Percentiles rank a stretch among this genome's conserved stretches.
These are phyloP conservation scores for Manduca sexta DNA, from an alignment of 1,140 invertebrate species.

Conservation along the genomic window DNA sequence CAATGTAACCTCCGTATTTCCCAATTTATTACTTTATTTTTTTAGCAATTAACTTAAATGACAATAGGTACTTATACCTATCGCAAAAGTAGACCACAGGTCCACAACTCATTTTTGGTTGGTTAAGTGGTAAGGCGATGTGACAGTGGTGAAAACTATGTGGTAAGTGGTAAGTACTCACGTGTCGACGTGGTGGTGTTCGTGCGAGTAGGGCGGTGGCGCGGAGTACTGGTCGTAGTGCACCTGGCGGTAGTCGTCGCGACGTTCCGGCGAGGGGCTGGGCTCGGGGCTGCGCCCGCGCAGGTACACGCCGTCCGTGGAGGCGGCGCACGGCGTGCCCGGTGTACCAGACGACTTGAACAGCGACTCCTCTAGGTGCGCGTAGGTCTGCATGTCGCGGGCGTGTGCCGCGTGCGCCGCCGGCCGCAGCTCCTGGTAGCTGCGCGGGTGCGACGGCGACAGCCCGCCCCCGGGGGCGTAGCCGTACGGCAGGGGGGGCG, in stretches of 20 bases:
- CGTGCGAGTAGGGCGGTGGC: constrained; percentile 41
- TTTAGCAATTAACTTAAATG: too few relatives aligned
- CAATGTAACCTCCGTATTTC: too few relatives aligned
- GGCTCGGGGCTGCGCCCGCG: constrained; percentile 47
- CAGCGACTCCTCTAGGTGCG: constrained; percentile 51
- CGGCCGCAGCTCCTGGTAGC: constrained; percentile 48
- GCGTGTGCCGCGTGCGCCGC: constrained; percentile 33
- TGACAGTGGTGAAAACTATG: too few relatives aligned
- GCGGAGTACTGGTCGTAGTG: constrained; percentile 49
- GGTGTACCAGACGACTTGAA: constrained; percentile 33
- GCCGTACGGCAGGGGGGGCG: constrained; percentile 44
- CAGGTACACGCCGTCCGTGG: constrained; percentile 45
- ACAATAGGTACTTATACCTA: too few relatives aligned
- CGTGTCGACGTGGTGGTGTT: constrained; percentile 46
- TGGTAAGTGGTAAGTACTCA: constrained; percentile 33
- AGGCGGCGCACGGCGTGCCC: constrained; percentile 18
- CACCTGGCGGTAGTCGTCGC: constrained; percentile 44
- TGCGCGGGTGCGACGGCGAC: constrained; percentile 20
- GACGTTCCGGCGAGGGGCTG: constrained; percentile 43
- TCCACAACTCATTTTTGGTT: too few relatives aligned
- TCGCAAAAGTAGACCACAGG: too few relatives aligned
- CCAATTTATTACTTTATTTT: too few relatives aligned
- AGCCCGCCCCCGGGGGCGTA: constrained; percentile 43
- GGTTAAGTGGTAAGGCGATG: too few relatives aligned
- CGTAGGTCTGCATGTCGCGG: constrained; percentile 60